Percentiles rank a stretch among this genome's conserved stretches.
phyloP scores from a whole-genome alignment of 2,113 vertebrate species.

The Odontophorus gujanensis region DNA sequence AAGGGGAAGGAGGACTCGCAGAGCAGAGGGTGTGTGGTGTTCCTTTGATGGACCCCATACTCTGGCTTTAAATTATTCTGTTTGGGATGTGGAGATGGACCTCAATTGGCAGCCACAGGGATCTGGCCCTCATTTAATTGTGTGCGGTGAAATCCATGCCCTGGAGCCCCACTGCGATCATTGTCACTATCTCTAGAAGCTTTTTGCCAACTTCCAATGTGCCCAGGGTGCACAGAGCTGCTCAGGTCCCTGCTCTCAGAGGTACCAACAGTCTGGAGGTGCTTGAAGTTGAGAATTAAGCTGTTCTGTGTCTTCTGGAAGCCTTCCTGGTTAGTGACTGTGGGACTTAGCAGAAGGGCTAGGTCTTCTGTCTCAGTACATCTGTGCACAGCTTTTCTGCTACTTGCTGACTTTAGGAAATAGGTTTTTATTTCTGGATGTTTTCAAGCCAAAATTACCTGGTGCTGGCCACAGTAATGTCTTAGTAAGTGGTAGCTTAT shows the following conservation, averaged over 20 bases:
- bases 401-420: neutral
- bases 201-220: neutral
- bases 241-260: neutral
- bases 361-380: accelerated
- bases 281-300: neutral
- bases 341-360: neutral
- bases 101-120: slow-evolving; percentile 31
- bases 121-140: slow-evolving; percentile 24
- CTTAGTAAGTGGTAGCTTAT: neutral
- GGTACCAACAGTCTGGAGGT: neutral
- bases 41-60: slow-evolving; percentile 18
- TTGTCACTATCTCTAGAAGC: neutral
- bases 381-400: neutral
- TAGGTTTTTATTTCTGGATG: neutral
- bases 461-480: neutral
- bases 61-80: slow-evolving; percentile 55
- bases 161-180: neutral
- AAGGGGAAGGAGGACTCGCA: slow-evolving; percentile 10
- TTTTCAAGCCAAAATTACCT: neutral
- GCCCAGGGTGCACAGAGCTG: neutral
- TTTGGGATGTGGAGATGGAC: slow-evolving; percentile 32
- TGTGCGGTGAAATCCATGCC: neutral
- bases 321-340: neutral
- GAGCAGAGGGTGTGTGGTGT: slow-evolving; percentile 1
- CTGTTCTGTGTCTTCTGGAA: neutral